Evolutionary conservation across 2,113 vertebrate genomes (phyloP).

Genomic region (Panthera uncia): DNA sequence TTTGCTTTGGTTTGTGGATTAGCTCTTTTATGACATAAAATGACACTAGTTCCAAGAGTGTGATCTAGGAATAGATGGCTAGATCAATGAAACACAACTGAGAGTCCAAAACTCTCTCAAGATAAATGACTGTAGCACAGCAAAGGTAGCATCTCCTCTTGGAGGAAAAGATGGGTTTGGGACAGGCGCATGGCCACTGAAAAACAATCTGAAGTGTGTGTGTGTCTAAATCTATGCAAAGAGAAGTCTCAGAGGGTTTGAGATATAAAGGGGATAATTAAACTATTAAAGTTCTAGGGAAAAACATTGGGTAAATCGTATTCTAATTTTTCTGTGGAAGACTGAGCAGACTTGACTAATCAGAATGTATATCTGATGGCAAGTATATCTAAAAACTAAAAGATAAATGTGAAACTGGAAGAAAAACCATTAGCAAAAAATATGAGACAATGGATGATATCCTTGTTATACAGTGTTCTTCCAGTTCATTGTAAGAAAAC

Average conservation of each 20-base stretch:
- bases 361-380: neutral
- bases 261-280: neutral
- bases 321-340: neutral
- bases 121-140: neutral
- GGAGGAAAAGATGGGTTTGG: neutral
- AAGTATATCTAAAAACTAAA: constrained; percentile 12
- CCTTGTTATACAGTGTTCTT: neutral
- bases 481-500: neutral
- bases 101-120: neutral
- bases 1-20: neutral
- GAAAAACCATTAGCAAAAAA: neutral
- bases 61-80: neutral
- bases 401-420: neutral
- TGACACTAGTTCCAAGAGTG: neutral
- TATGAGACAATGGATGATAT: neutral
- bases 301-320: neutral
- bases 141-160: neutral
- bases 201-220: neutral
- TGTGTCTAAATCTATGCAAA: neutral
- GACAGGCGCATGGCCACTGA: neutral
- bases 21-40: neutral
- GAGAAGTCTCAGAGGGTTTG: neutral
- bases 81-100: neutral
- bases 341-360: neutral
- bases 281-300: neutral